A percentile compares a stretch with the other conserved stretches of the same genome.
phyloP scores from a whole-genome alignment of 2,113 vertebrate genomes.

The Apeltes quadracus region DNA sequence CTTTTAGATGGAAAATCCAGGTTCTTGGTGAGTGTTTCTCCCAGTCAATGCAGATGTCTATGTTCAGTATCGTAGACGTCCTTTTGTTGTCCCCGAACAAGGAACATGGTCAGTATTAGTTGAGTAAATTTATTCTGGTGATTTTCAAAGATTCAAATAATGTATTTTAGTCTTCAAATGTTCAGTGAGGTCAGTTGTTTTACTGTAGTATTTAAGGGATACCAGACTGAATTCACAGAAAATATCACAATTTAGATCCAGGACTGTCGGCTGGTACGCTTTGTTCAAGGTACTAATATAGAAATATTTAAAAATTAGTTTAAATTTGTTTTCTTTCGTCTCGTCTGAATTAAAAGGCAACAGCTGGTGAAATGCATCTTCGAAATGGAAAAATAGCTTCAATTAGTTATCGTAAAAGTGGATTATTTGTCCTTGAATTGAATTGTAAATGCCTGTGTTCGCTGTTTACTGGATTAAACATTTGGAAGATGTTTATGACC shows the following conservation, averaged over 20 bases:
- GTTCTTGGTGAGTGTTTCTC: not conserved
- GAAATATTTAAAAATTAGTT: slow-evolving; percentile 32
- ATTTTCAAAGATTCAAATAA: slow-evolving; percentile 8
- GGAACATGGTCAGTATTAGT: slow-evolving; percentile 29
- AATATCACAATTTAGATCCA: slow-evolving; percentile 12
- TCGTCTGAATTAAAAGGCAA: slow-evolving; percentile 33
- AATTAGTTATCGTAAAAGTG: slow-evolving; percentile 74
- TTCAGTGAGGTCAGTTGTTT: slow-evolving; percentile 41
- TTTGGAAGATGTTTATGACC: slow-evolving; percentile 72
- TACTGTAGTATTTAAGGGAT: slow-evolving; percentile 1
- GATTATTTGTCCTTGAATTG: slow-evolving; percentile 77
- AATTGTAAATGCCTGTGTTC: slow-evolving; percentile 77
- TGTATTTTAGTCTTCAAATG: slow-evolving; percentile 22
- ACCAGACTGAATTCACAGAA: slow-evolving; percentile 56
- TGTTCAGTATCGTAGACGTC: slow-evolving; percentile 21
- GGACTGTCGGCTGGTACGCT: slow-evolving; percentile 6
- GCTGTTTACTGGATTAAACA: slow-evolving; percentile 77
- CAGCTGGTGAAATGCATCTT: slow-evolving; percentile 44
- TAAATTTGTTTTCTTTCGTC: slow-evolving; percentile 45
- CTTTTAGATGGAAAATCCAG: slow-evolving; percentile 11
- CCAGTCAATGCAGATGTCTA: slow-evolving; percentile 4
- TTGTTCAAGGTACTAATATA: slow-evolving; percentile 24
- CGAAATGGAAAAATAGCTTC: slow-evolving; percentile 47
- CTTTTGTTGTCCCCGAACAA: slow-evolving; percentile 10
- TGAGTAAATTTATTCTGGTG: slow-evolving; percentile 33